These are phyloP conservation scores for Tauraco hartlaubi DNA, from an alignment of 2,797 vertebrate genomes.

Conservation along the genomic window DNA sequence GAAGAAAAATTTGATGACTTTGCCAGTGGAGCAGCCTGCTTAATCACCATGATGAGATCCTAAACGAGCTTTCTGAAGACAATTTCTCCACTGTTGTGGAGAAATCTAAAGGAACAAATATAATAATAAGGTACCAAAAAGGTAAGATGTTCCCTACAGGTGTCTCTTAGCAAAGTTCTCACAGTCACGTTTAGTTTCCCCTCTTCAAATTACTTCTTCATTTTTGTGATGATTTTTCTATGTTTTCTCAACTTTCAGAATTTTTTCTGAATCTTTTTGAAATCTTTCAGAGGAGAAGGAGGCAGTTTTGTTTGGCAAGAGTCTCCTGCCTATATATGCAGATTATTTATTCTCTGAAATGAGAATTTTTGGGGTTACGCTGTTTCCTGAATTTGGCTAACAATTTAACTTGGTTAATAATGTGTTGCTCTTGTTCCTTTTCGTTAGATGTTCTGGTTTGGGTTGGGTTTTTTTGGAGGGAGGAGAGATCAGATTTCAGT, in stretches of 20 bases:
- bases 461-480: background rate
- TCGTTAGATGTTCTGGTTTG: background rate
- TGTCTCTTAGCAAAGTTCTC: background rate
- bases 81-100: background rate
- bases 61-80: background rate
- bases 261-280: background rate
- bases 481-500: background rate
- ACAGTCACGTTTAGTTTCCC: background rate
- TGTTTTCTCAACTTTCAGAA: background rate
- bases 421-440: background rate
- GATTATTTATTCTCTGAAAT: background rate
- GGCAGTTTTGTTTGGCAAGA: background rate
- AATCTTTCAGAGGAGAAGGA: background rate
- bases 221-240: background rate
- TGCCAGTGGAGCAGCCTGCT: background rate
- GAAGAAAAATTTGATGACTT: background rate
- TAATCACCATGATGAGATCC: background rate
- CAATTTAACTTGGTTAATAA: background rate
- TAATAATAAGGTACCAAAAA: background rate
- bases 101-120: background rate
- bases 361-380: background rate
- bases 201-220: background rate
- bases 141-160: background rate
- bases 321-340: rapidly evolving
- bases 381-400: background rate